These are phyloP conservation scores for Gortyna flavago DNA, from an alignment of 2,888 invertebrate genomes.

Conservation along the genomic window DNA sequence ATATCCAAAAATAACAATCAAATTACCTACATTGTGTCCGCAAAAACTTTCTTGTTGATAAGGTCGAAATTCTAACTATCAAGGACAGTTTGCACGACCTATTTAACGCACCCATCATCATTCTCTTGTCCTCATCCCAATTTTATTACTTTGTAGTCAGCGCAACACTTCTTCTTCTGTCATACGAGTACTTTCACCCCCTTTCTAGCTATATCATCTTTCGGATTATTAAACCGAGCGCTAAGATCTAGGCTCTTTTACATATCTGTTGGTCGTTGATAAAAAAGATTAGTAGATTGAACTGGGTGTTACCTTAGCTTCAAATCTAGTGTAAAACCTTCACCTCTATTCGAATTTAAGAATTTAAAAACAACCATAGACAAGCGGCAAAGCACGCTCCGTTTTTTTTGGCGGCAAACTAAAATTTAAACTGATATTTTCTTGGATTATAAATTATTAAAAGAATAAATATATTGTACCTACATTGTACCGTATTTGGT, in stretches of 20 bases:
- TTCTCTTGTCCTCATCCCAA: not conserved
- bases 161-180: not conserved
- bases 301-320: not conserved
- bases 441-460: no score
- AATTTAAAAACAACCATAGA: not conserved
- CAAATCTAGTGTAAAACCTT: not conserved
- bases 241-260: no score
- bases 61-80: not conserved
- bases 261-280: not conserved
- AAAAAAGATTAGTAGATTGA: not conserved
- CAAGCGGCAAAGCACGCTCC: not conserved
- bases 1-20: constrained; percentile 47
- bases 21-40: constrained; percentile 21
- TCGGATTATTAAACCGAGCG: not conserved
- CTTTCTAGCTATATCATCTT: not conserved
- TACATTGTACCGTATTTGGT: no score
- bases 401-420: not conserved
- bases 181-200: not conserved
- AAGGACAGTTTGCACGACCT: no score
- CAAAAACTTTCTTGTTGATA: constrained; percentile 12
- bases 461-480: not conserved
- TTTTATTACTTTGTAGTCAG: not conserved
- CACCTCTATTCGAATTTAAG: not conserved
- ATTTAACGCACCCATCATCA: not conserved
- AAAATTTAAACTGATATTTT: not conserved